phyloP scores from a whole-genome alignment of 23 tunicate genomes.

The Corella eumyota region DNA sequence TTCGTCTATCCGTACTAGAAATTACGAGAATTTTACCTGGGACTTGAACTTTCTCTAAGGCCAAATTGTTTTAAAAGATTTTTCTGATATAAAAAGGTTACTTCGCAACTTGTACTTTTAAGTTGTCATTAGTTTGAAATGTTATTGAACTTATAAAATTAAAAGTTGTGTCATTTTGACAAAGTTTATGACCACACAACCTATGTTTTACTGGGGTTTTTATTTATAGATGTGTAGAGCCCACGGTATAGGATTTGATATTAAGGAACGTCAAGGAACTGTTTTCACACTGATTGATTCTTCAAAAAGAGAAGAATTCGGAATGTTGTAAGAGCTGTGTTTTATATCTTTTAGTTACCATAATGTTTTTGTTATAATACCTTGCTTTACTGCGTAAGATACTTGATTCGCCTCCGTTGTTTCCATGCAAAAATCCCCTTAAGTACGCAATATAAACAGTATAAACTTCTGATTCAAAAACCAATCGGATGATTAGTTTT shows the following conservation, averaged over 20 bases:
- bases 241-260: slow-evolving; percentile 92
- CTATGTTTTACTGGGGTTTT: neutral
- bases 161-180: neutral
- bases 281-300: slow-evolving; percentile 79
- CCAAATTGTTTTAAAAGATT: no score
- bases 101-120: neutral
- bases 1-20: no score
- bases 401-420: neutral
- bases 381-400: neutral
- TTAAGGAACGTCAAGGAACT: slow-evolving; percentile 83
- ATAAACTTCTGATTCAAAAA: no score
- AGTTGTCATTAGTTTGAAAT: neutral
- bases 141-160: no score
- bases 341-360: neutral
- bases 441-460: no score
- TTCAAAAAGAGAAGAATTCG: slow-evolving; percentile 68
- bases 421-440: no score
- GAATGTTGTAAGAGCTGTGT: slow-evolving; percentile 96
- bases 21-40: no score
- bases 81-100: no score
- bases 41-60: no score
- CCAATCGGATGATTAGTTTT: no score
- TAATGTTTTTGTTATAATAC: neutral
- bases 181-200: neutral
- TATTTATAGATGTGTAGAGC: slow-evolving; percentile 73